Evolutionary conservation across 2,113 vertebrate species (phyloP), one percentile per base, ranked within the genome.

Genomic region (Myanophis thanlyinensis): DNA sequence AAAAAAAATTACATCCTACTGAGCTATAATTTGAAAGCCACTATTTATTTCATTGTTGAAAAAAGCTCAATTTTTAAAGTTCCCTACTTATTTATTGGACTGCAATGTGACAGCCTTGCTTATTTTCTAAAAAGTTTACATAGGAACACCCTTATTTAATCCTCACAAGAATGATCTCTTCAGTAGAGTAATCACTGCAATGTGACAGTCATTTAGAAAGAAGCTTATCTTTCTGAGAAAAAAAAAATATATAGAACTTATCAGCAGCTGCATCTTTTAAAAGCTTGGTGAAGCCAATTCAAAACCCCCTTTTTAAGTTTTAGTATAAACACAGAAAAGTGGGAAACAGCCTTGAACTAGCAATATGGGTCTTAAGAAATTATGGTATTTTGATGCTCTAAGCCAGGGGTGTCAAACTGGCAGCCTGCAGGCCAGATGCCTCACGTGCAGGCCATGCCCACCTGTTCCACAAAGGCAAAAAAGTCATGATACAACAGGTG

Each of bases 41-140:
- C 56, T 56, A 25, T 56, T 94, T 51, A 90, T 93, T 95, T 96
- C 93, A 95, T 86, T 40, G 67, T 40, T 80, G 67, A 80, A 80
- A 18, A 80, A 80, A 18, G n/a, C 90, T 94, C 92, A 87, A 85
- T 0, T 87, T 62, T 95, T 44, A 67, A 67, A 35, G 44, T 87
- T 91, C 91, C 27, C 44, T 30, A 62, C 8, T 18, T 84, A 52
- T 47, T 80, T 80, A 18, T 80, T 40, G 40, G n/a, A 40, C 35
- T 80, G n/a, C n/a, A n/a, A n/a, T n/a, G n/a, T n/a, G n/a, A n/a
- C n/a, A n/a, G n/a, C n/a, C 18, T 20, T 80, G 35, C 18, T 18
- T 80, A 40, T 80, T 80, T 80, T 44, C 35, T 35, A 80, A 40
- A 22, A 2, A 9, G 7, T 80, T 80, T 80, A 44, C 3, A 80